A percentile compares a stretch with the other conserved stretches of the same genome.
These are phyloP conservation scores for Lordiphosa collinella DNA, from an alignment of 1,140 invertebrate species.

Conservation along the genomic window DNA sequence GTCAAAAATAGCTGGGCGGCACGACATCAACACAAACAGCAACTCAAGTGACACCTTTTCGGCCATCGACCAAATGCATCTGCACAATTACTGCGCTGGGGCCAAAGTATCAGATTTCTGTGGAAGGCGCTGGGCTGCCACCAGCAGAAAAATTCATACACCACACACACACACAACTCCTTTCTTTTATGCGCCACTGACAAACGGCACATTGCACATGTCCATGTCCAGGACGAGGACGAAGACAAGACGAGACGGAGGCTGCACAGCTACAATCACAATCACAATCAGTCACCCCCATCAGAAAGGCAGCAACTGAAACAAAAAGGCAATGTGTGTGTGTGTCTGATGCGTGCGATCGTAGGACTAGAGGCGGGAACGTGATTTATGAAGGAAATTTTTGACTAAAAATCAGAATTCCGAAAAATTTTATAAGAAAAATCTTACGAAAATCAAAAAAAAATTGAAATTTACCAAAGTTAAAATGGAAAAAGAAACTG, in stretches of 20 bases:
- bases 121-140: conserved; percentile 48
- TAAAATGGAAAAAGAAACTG: too few species aligned
- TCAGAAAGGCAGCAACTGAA: conserved; percentile 70
- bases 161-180: conserved; percentile 57
- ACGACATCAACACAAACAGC: conserved; percentile 41
- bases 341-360: conserved; percentile 24
- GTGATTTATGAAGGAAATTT: background rate
- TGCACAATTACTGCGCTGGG: conserved; percentile 67
- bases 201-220: conserved; percentile 75
- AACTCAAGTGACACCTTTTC: conserved; percentile 70
- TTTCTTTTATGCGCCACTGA: conserved; percentile 77
- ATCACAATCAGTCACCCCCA: conserved; percentile 75
- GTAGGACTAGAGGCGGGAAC: conserved; percentile 17
- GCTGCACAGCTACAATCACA: conserved; percentile 50
- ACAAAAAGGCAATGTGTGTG: conserved; percentile 37
- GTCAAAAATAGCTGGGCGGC: conserved; percentile 52
- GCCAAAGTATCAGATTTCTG: conserved; percentile 67
- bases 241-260: conserved; percentile 16
- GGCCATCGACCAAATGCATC: conserved; percentile 52
- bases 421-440: too few species aligned
- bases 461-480: too few species aligned
- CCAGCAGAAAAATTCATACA: conserved; percentile 39
- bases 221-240: conserved; percentile 43
- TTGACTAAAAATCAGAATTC: too few species aligned
- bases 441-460: too few species aligned